Conservation (phyloP, 2,888 invertebrate species). For the Yponomeuta sedellus region DNA sequence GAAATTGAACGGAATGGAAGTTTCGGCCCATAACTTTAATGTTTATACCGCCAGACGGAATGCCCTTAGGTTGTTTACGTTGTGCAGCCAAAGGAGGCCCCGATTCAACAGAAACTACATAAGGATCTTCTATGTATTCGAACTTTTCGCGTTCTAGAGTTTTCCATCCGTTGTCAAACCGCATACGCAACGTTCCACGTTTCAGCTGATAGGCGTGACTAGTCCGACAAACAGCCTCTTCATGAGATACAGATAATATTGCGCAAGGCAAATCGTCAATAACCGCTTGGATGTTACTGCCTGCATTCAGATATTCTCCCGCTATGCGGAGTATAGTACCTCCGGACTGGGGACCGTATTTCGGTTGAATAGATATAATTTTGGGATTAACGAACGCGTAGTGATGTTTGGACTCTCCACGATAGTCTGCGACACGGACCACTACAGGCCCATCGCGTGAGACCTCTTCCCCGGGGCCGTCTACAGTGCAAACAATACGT, state of each 20-base stretch:
- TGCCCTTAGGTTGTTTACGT: slow-evolving; percentile 89
- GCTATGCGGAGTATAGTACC: slow-evolving; percentile 96
- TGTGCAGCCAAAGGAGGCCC: slow-evolving; percentile 77
- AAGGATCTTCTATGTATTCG: slow-evolving; percentile 93
- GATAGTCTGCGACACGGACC: slow-evolving; percentile 92
- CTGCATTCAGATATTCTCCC: too few relatives aligned
- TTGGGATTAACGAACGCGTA: slow-evolving; percentile 94
- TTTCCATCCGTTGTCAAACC: too few relatives aligned
- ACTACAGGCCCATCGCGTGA: slow-evolving; percentile 91
- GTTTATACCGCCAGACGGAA: slow-evolving; percentile 94
- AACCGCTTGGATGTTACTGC: too few relatives aligned
- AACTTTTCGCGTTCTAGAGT: slow-evolving; percentile 87
- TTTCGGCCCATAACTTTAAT: slow-evolving; percentile 93
- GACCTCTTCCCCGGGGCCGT: slow-evolving; percentile 88
- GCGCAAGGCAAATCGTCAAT: too few relatives aligned
- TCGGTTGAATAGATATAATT: slow-evolving; percentile 90
- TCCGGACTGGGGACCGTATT: slow-evolving; percentile 94
- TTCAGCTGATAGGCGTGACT: too few relatives aligned
- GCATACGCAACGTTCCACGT: too few relatives aligned
- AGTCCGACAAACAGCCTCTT: too few relatives aligned
- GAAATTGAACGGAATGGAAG: slow-evolving; percentile 95
- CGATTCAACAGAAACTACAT: slow-evolving; percentile 89
- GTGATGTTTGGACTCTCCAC: slow-evolving; percentile 89
- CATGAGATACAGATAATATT: too few relatives aligned
- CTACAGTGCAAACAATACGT: slow-evolving; percentile 92